Evolutionary conservation across 2,888 invertebrate genomes (phyloP), one percentile per base, ranked within the genome.

Genomic region (Cheilosia vulpina): DNA sequence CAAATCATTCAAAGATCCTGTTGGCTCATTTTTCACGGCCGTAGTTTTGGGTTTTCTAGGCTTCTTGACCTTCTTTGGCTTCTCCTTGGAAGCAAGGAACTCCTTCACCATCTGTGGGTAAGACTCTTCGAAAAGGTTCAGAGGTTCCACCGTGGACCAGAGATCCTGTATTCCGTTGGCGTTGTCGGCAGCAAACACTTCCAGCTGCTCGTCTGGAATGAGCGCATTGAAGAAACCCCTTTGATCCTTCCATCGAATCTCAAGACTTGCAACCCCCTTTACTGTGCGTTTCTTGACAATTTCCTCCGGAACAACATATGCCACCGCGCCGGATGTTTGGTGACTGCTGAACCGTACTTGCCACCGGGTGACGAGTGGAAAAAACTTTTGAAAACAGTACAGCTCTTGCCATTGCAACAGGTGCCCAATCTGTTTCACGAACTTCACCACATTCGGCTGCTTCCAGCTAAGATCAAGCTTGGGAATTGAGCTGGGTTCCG

Each of bases 331-430:
- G 73, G 43, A 89, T 90, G 43, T 66, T 45, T 57, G 76, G 1
- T 60, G 47, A 2, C 31, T 77, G 3, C 52, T 62, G 2, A 77
- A 78, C 7, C 89, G 88, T 88, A 92, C 94, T 89, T 96, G 96
- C 96, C 96, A 97, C 88, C 96, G 94, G 0, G 96, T 96, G 24
- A 96, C 90, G 53, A 97, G 90, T 0, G 96, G 96, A 76, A 97
- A 93, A 87, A 96, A 95, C 90, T 97, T 97, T 89, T 95, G 95
- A 87, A 96, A 95, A 47, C 95, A 94, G 90, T 97, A 97, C 38
- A 95, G 93, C 89, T 95, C 94, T 2, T 95, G 94, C 97, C 97
- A 97, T 87, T 94, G 94, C 66, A 97, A 90, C 88, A 95, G 94
- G 77, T 93, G 93, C 0, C 93, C 93, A 92, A 96, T 94, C 87